Percentiles rank a stretch among this genome's conserved stretches.
Conservation (phyloP, 2,113 vertebrate species). For the Hippocampus barbouri region DNA sequence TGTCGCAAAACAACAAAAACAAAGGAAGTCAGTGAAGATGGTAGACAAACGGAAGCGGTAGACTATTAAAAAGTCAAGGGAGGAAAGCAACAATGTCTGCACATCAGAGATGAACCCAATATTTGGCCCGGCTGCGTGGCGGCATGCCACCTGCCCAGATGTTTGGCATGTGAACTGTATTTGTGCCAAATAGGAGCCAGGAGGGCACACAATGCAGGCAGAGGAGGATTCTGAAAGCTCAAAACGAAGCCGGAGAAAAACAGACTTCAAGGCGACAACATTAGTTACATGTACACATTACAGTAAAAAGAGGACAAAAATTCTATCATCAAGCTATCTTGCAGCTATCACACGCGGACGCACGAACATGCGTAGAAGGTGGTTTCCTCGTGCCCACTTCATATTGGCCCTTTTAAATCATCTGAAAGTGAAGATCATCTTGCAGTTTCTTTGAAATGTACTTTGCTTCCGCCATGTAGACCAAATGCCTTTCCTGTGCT, state of each 20-base stretch:
- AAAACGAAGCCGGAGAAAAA: slow-evolving; percentile 32
- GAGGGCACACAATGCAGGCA: slow-evolving; percentile 23
- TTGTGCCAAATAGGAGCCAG: slow-evolving; percentile 56
- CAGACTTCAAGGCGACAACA: neutral
- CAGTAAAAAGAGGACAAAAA: neutral
- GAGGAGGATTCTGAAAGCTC: slow-evolving; percentile 35
- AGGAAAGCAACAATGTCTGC: slow-evolving; percentile 39
- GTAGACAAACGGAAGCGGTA: slow-evolving; percentile 37
- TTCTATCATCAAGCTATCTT: too few species aligned
- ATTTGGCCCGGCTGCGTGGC: slow-evolving; percentile 50
- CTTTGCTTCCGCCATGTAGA: too few species aligned
- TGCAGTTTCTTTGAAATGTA: too few species aligned
- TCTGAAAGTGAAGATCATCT: too few species aligned
- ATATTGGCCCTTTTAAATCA: too few species aligned
- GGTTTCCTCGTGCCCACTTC: too few species aligned
- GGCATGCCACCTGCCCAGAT: slow-evolving; percentile 66
- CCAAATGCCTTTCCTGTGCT: too few species aligned
- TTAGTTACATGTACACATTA: neutral
- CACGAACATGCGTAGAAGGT: too few species aligned
- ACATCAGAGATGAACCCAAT: slow-evolving; percentile 57
- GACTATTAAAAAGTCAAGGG: slow-evolving; percentile 41
- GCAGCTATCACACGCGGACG: too few species aligned
- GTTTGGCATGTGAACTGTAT: slow-evolving; percentile 53
- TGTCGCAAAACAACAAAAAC: slow-evolving; percentile 28
- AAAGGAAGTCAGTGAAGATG: slow-evolving; percentile 43